A percentile compares a stretch with the other conserved stretches of the same genome.
These are phyloP conservation scores for Eupithecia insigniata DNA, from an alignment of 2,888 invertebrate genomes.

Conservation along the genomic window DNA sequence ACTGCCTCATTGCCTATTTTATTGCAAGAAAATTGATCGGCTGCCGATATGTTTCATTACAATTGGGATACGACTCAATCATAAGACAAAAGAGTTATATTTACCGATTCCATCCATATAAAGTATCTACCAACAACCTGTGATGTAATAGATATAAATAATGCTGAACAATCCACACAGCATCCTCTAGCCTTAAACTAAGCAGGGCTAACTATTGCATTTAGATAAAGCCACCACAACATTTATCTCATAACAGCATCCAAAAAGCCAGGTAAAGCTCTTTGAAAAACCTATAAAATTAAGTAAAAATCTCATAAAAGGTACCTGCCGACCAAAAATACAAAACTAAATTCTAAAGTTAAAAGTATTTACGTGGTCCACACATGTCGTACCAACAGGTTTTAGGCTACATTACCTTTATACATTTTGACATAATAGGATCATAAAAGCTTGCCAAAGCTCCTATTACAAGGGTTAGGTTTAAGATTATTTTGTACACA, in stretches of 20 bases:
- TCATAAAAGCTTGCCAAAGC: conserved; percentile 3
- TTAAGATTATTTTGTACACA: background rate
- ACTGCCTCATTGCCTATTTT: conserved; percentile 21
- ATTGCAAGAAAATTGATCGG: conserved; percentile 17
- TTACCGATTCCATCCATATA: background rate
- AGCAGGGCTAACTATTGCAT: too few relatives aligned
- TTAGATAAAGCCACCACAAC: background rate
- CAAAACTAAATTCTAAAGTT: background rate
- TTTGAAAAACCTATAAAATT: conserved; percentile 2
- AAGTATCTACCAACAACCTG: background rate
- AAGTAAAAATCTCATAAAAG: background rate
- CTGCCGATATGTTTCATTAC: conserved; percentile 23
- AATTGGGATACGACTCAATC: conserved; percentile 11
- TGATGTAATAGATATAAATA: background rate
- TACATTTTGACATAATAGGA: background rate
- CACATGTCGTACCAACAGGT: background rate
- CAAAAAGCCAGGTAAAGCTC: background rate
- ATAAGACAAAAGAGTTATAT: background rate
- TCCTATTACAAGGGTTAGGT: conserved; percentile 4
- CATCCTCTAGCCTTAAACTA: too few relatives aligned
- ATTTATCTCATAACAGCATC: background rate
- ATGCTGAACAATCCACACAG: too few relatives aligned
- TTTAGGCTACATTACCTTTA: background rate
- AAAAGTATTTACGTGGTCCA: background rate
- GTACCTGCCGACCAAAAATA: background rate